Conservation (phyloP, 2,797 vertebrate species). For the Thamnophis elegans region DNA sequence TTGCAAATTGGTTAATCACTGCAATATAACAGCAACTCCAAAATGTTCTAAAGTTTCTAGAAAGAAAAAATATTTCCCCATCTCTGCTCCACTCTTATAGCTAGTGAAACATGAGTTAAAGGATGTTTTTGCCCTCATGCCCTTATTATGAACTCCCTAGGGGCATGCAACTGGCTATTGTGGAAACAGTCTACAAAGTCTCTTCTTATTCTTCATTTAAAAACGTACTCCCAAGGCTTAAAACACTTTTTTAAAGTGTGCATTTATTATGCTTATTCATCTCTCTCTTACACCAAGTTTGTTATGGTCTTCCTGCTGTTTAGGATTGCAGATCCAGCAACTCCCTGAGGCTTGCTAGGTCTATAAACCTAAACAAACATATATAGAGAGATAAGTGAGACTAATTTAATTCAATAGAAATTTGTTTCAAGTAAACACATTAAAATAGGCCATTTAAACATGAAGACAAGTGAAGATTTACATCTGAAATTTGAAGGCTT, state of each 20-base stretch:
- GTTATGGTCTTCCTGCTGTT: background rate
- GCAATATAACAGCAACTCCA: background rate
- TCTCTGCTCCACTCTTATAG: background rate
- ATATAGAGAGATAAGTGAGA: background rate
- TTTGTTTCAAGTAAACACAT: background rate
- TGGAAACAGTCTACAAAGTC: background rate
- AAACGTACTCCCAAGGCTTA: background rate
- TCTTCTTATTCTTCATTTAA: background rate
- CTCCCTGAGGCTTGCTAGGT: background rate
- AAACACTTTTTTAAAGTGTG: background rate
- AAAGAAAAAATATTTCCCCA: background rate
- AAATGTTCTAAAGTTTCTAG: background rate
- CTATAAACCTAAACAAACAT: background rate
- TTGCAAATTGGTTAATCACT: background rate
- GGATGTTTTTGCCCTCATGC: background rate
- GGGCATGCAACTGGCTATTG: background rate
- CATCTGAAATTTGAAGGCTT: constrained; percentile 5
- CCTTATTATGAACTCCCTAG: background rate
- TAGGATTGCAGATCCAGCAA: constrained; percentile 1
- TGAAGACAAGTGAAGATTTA: background rate
- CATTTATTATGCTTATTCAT: background rate
- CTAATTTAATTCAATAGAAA: background rate
- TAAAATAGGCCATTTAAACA: background rate
- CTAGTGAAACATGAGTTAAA: background rate
- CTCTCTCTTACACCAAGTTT: background rate